Conservation (phyloP, 1,140 invertebrate species). For the Atta cephalotes region DNA sequence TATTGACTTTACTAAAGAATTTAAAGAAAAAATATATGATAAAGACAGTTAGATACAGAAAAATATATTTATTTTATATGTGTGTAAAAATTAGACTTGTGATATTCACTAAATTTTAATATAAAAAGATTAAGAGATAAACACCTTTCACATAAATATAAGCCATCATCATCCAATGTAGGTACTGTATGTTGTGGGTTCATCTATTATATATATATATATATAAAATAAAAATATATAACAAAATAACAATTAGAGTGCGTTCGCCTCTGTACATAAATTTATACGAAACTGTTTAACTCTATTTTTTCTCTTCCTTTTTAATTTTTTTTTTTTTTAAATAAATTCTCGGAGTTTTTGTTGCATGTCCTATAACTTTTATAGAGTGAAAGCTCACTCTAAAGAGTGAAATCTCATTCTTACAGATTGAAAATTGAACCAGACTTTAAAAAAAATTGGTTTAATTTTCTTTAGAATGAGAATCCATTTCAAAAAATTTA, state of each 20-base stretch:
- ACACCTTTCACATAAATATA: slow-evolving; percentile 89
- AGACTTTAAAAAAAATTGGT: too few relatives aligned
- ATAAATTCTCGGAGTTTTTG: too few relatives aligned
- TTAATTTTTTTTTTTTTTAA: too few relatives aligned
- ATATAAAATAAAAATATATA: slow-evolving; percentile 26
- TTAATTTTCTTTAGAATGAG: too few relatives aligned
- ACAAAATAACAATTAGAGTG: not conserved
- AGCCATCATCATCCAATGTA: slow-evolving; percentile 90
- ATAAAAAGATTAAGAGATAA: not conserved
- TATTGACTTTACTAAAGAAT: not conserved
- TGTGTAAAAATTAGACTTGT: not conserved
- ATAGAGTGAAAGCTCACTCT: too few relatives aligned
- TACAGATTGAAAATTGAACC: not conserved
- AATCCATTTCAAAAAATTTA: not conserved
- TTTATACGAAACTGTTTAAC: too few relatives aligned
- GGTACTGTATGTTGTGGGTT: slow-evolving; percentile 90
- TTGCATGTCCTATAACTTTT: too few relatives aligned
- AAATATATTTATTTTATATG: not conserved
- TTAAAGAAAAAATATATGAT: not conserved
- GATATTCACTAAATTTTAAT: not conserved
- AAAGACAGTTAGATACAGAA: not conserved
- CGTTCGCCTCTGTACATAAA: not conserved
- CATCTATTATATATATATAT: slow-evolving; percentile 81
- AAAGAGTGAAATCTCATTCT: too few relatives aligned
- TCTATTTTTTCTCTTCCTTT: too few relatives aligned